Evolutionary conservation across 2,888 invertebrate genomes (phyloP).

Genomic region (Zygogramma bicolorata): DNA sequence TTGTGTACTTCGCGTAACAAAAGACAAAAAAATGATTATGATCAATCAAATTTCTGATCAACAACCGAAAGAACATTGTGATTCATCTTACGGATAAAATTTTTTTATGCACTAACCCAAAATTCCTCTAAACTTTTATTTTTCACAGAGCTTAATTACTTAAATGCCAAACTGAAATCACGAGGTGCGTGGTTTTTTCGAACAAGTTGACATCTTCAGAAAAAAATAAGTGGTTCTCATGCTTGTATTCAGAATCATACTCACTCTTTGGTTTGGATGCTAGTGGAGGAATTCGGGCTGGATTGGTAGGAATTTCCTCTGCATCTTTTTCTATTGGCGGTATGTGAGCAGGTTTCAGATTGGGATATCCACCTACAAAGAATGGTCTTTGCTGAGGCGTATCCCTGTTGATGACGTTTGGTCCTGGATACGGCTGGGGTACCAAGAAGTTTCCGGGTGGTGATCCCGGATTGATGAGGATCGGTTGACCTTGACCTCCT

Average conservation of each 20-base stretch:
- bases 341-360: conserved; percentile 59
- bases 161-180: too few relatives aligned
- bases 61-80: too few relatives aligned
- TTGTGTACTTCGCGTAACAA: too few relatives aligned
- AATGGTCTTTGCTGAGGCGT: conserved; percentile 53
- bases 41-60: too few relatives aligned
- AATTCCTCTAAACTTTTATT: too few relatives aligned
- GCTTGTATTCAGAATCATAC: conserved; percentile 5
- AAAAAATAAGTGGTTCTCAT: too few relatives aligned
- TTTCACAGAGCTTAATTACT: too few relatives aligned
- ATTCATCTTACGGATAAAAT: too few relatives aligned
- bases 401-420: conserved; percentile 50
- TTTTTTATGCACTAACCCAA: too few relatives aligned
- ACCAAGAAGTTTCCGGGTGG: conserved; percentile 61
- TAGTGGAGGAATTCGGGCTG: conserved; percentile 56
- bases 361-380: conserved; percentile 60
- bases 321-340: conserved; percentile 65
- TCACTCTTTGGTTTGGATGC: conserved; percentile 13
- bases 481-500: conserved; percentile 59
- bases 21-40: too few relatives aligned
- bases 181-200: too few relatives aligned
- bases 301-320: conserved; percentile 63
- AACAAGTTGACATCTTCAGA: background rate
- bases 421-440: conserved; percentile 53
- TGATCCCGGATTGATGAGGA: conserved; percentile 60